Conservation (phyloP, 2,888 invertebrate species). For the Agrochola lota region DNA sequence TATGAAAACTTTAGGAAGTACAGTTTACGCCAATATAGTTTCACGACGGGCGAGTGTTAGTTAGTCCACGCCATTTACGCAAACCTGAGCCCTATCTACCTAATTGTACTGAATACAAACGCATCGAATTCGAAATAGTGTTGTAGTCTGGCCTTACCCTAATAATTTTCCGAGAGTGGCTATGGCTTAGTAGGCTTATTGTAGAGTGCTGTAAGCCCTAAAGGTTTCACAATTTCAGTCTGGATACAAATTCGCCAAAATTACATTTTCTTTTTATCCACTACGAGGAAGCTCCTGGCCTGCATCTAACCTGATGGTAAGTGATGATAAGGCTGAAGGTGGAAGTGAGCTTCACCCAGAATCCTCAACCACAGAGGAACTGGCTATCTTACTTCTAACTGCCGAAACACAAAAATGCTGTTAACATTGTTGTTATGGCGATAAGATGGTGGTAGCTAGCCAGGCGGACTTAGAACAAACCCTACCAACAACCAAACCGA, state of each 20-base stretch:
- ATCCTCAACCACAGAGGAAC: no score
- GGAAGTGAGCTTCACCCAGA: no score
- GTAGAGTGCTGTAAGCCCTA: neutral
- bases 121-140: slow-evolving; percentile 17
- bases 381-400: no score
- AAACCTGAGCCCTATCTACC: neutral
- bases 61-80: neutral
- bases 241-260: neutral
- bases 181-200: slow-evolving; percentile 3
- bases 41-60: neutral
- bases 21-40: neutral
- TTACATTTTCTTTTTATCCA: neutral
- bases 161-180: slow-evolving; percentile 8
- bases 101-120: slow-evolving; percentile 11
- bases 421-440: no score
- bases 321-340: no score
- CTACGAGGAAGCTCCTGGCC: no score
- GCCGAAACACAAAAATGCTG: no score
- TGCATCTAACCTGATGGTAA: no score
- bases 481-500: no score
- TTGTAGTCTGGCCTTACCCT: neutral
- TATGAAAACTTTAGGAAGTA: neutral
- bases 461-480: no score
- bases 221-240: neutral
- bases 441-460: no score